phyloP scores from a whole-genome alignment of 2,888 invertebrate genomes.

The Formica aserva region DNA sequence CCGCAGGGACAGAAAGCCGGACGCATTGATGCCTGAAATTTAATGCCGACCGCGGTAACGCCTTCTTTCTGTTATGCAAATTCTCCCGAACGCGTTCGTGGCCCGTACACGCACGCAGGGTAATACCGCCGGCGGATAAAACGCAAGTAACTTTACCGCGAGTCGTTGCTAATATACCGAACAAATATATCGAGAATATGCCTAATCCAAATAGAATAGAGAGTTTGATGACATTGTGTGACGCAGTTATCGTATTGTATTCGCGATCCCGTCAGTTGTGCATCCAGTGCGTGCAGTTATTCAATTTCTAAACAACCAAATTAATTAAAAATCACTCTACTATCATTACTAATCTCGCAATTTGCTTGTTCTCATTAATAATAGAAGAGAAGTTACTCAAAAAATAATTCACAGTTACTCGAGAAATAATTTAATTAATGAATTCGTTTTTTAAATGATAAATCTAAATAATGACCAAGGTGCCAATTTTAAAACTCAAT shows the following conservation, averaged over 20 bases:
- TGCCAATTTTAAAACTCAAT: not conserved
- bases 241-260: not conserved
- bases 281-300: conserved; percentile 1
- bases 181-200: conserved; percentile 9
- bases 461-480: conserved; percentile 1
- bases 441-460: not conserved
- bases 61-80: conserved; percentile 53
- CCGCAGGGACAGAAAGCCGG: conserved; percentile 41
- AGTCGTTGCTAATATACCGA: not conserved
- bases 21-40: conserved; percentile 52
- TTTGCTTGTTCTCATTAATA: no score
- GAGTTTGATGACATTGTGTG: not conserved
- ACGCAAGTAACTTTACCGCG: conserved; percentile 15
- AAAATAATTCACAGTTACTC: not conserved
- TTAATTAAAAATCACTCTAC: conserved; percentile 55
- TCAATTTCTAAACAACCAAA: conserved; percentile 38
- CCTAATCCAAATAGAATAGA: not conserved
- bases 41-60: conserved; percentile 40
- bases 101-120: conserved; percentile 16
- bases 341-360: not conserved
- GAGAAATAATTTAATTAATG: not conserved
- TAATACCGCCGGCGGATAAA: conserved; percentile 25
- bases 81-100: conserved; percentile 9
- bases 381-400: no score
- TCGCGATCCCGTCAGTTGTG: conserved; percentile 41